Evolutionary conservation across 53 echinoderm and acorn worm species (phyloP), one percentile per base, ranked within the genome.

Genomic region (Henricia sp.): DNA sequence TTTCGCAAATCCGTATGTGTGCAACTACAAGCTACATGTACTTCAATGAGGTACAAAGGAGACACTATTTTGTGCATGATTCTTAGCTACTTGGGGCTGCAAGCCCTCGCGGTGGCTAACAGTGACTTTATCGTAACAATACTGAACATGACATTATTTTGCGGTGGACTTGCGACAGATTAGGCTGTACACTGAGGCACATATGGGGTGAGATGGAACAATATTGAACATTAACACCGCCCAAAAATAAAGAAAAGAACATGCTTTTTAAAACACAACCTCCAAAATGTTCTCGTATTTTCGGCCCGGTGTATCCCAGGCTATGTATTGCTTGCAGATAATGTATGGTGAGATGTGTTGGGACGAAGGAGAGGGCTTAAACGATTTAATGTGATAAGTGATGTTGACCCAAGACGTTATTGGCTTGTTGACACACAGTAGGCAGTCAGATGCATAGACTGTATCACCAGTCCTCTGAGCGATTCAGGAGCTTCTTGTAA

Each of bases 311-410:
- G 67, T 11, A n/a, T 28, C 40, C 80, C 80, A 80, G 80, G 80
- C 80, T 80, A 80, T 52, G 24, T 52, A 23, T 24, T 30, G n/a
- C 30, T 80, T 48, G 46, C 43, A 9, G 44, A 37, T 70, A 70
- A 70, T 80, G 80, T 80, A 80, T n/a, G n/a, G 80, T 80, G 62
- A 80, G 63, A 23, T 5, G 46, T 44, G 80, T 80, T 46, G 40
- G 5, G 16, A 32, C 52, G 43, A n/a, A 4, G 20, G 58, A 62
- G 35, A 17, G 80, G 80, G 63, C 63, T 64, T 9, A 80, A 80
- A 64, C 64, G 80, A 80, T 80, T 64, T 80, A 63, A 80, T 80
- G 80, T 29, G 80, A 80, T 80, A 80, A 80, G 80, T 52, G 80
- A 80, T 80, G 80, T 80, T 80, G 80, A 80, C 80, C 80, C 80